Conservation (phyloP, 2,888 invertebrate genomes). For the Chorisops tibialis region DNA sequence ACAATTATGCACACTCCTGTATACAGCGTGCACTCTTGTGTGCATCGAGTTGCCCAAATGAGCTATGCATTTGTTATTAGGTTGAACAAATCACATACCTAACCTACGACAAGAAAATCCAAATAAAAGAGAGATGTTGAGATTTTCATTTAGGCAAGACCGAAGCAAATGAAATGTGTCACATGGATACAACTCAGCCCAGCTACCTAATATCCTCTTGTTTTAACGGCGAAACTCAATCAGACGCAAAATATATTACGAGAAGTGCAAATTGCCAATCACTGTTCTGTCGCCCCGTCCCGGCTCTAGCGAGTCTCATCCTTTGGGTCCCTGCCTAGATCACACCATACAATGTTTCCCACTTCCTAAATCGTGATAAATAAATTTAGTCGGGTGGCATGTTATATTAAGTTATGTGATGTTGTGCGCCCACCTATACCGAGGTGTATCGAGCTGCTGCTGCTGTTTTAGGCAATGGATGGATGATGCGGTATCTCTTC, state of each 20-base stretch:
- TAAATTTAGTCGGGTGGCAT: too few relatives aligned
- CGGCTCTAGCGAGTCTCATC: neutral
- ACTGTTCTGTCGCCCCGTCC: conserved; percentile 41
- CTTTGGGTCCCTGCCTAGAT: neutral
- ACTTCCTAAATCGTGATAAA: neutral
- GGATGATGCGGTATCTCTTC: neutral
- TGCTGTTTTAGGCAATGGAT: too few relatives aligned
- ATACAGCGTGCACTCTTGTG: conserved; percentile 6
- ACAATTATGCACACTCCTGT: conserved; percentile 21
- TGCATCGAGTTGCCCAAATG: conserved; percentile 9
- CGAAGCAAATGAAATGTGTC: neutral
- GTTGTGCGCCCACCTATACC: neutral
- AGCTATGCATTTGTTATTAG: conserved; percentile 1
- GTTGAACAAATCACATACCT: neutral
- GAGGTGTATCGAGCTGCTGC: neutral
- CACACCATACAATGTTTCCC: neutral
- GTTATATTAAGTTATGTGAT: neutral
- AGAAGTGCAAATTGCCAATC: conserved; percentile 56
- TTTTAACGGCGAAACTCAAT: conserved; percentile 55
- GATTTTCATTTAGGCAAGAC: neutral
- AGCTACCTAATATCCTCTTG: conserved; percentile 23
- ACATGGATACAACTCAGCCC: neutral
- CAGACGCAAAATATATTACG: conserved; percentile 53
- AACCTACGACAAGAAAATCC: neutral
- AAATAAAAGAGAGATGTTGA: neutral